phyloP scores from a whole-genome alignment of 2,113 vertebrate genomes.

The Lichenostomus cassidix region DNA sequence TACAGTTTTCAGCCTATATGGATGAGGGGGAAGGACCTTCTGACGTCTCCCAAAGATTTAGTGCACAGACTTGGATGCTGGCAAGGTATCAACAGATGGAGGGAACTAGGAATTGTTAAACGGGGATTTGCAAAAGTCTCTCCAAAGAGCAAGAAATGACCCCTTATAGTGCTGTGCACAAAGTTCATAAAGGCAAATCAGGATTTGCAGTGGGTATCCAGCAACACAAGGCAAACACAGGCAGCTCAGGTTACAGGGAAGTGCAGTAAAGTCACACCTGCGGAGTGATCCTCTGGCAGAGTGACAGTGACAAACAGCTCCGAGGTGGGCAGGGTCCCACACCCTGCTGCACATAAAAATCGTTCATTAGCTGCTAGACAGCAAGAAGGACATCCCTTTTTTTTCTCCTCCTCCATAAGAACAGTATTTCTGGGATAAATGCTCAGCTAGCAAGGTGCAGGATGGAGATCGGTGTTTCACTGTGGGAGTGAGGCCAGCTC shows the following conservation, averaged over 20 bases:
- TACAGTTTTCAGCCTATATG: neutral
- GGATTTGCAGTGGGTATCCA: neutral
- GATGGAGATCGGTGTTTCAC: neutral
- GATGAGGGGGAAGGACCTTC: conserved; percentile 9
- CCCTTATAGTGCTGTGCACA: neutral
- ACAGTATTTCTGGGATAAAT: neutral
- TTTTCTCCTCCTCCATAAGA: neutral
- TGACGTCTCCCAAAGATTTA: neutral
- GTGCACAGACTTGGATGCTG: neutral
- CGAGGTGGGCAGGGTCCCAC: neutral
- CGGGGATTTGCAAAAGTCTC: conserved; percentile 11
- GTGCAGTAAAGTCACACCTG: conserved; percentile 2
- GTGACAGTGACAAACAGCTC: neutral
- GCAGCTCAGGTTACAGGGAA: neutral
- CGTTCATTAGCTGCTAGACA: conserved; percentile 11
- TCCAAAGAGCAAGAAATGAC: neutral
- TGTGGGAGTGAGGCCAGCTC: neutral
- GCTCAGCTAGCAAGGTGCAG: neutral
- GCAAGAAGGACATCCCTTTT: neutral
- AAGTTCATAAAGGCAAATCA: neutral
- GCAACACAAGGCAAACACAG: neutral
- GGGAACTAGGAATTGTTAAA: neutral
- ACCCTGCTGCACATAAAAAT: conserved; percentile 7
- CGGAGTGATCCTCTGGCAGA: neutral
- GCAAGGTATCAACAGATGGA: conserved; percentile 23